Conservation (phyloP, 2,113 vertebrate genomes). For the Charadrius vociferus region DNA sequence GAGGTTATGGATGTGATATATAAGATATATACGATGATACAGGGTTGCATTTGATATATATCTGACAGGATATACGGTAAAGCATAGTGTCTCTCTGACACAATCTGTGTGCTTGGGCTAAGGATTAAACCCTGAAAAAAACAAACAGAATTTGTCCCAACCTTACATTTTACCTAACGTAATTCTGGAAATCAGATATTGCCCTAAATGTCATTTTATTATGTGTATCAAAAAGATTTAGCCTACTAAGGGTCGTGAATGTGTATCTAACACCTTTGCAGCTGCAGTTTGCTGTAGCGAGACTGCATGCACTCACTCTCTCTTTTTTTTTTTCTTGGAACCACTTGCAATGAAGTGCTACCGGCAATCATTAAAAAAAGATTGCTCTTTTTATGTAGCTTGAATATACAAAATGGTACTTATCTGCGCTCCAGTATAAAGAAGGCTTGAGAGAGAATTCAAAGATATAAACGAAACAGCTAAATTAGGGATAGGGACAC, state of each 20-base stretch:
- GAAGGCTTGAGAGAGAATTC: conserved; percentile 67
- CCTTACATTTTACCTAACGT: conserved; percentile 52
- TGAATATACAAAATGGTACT: conserved; percentile 66
- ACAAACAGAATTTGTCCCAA: conserved; percentile 38
- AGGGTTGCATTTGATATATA: not conserved
- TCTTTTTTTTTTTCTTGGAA: conserved; percentile 27
- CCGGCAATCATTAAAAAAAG: conserved; percentile 68
- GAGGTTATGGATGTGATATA: conserved; percentile 59
- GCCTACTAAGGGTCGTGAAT: conserved; percentile 50
- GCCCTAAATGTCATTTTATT: conserved; percentile 70
- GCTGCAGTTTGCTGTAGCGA: conserved; percentile 61
- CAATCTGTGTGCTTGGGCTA: not conserved
- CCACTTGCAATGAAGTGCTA: conserved; percentile 66
- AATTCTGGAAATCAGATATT: conserved; percentile 74
- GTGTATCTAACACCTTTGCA: conserved; percentile 67
- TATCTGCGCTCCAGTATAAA: conserved; percentile 58
- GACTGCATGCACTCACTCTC: conserved; percentile 52
- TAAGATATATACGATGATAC: not conserved
- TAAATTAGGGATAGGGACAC: conserved; percentile 50
- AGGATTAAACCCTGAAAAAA: conserved; percentile 42
- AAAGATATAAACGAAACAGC: conserved; percentile 64
- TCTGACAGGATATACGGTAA: not conserved
- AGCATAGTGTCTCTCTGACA: conserved; percentile 16
- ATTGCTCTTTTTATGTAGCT: conserved; percentile 72
- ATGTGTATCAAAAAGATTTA: conserved; percentile 71